Percentiles rank a stretch among this genome's conserved stretches.
Evolutionary conservation across 2,113 vertebrate genomes (phyloP).

Genomic region (Dendrocopos noguchii): DNA sequence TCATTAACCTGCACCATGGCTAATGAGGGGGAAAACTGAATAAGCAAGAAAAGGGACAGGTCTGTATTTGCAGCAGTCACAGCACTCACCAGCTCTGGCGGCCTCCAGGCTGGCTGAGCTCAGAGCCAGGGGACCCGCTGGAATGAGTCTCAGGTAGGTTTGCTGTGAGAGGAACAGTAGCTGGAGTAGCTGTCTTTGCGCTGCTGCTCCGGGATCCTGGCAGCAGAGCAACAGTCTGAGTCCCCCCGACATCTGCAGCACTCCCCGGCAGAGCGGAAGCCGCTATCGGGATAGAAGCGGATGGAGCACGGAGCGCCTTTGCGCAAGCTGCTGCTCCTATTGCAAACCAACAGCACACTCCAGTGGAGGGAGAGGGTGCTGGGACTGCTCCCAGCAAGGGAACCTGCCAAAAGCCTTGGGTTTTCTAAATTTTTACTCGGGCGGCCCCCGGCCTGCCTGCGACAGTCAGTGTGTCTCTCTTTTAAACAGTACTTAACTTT

Average conservation of each 20-base stretch:
- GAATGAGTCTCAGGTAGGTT: background rate
- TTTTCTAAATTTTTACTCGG: background rate
- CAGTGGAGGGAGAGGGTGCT: background rate
- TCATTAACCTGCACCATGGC: background rate
- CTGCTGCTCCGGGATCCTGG: background rate
- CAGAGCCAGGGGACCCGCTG: background rate
- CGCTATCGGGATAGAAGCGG: background rate
- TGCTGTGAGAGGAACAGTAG: background rate
- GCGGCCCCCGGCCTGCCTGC: background rate
- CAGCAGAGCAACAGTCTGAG: background rate
- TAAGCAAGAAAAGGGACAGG: background rate
- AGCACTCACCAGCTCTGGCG: background rate
- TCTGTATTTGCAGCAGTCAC: accelerated
- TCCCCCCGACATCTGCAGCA: background rate
- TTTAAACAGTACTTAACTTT: background rate
- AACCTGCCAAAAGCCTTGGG: no score
- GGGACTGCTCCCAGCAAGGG: background rate
- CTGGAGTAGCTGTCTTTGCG: background rate
- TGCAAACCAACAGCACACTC: background rate
- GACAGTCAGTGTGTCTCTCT: background rate
- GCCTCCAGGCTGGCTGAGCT: background rate
- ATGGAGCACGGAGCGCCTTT: no score
- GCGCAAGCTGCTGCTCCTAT: accelerated
- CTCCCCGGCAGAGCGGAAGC: background rate
- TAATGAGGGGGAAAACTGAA: background rate